Conservation (phyloP, 1,140 invertebrate species). For the Drosophila saltans region DNA sequence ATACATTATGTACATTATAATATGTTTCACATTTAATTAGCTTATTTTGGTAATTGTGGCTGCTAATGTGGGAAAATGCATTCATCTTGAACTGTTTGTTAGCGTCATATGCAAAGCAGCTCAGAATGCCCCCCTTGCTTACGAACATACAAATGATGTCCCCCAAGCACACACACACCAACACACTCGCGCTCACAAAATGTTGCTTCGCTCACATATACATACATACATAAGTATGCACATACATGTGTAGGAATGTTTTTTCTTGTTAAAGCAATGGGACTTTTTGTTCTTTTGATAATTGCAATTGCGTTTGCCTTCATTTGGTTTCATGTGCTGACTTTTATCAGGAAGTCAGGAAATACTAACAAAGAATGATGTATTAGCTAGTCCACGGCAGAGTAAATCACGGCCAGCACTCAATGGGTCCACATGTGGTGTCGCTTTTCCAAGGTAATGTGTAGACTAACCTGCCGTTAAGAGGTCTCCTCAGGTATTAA, state of each 20-base stretch:
- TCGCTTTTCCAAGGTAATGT: neutral
- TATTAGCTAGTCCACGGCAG: conserved; percentile 31
- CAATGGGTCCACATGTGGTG: neutral
- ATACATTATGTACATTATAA: too few relatives aligned
- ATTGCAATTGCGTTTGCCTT: conserved; percentile 68
- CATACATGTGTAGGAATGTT: neutral
- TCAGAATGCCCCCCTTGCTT: too few relatives aligned
- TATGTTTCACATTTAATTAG: too few relatives aligned
- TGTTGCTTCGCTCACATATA: too few relatives aligned
- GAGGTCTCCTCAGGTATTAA: neutral
- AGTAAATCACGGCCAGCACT: conserved; percentile 9
- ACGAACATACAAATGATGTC: too few relatives aligned
- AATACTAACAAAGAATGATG: conserved; percentile 12
- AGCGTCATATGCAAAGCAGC: too few relatives aligned
- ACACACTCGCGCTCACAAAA: too few relatives aligned
- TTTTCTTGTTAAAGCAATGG: conserved; percentile 60
- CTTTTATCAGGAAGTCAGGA: conserved; percentile 14
- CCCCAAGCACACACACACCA: too few relatives aligned
- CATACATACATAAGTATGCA: neutral
- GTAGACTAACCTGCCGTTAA: neutral
- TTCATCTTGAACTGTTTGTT: too few relatives aligned
- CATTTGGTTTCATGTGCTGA: conserved; percentile 24
- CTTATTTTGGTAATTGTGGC: too few relatives aligned
- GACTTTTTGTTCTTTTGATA: conserved; percentile 60
- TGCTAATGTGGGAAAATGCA: too few relatives aligned